A percentile compares a stretch with the other conserved stretches of the same genome.
Conservation (phyloP, 2,113 vertebrate genomes). For the Anthoscopus minutus region DNA sequence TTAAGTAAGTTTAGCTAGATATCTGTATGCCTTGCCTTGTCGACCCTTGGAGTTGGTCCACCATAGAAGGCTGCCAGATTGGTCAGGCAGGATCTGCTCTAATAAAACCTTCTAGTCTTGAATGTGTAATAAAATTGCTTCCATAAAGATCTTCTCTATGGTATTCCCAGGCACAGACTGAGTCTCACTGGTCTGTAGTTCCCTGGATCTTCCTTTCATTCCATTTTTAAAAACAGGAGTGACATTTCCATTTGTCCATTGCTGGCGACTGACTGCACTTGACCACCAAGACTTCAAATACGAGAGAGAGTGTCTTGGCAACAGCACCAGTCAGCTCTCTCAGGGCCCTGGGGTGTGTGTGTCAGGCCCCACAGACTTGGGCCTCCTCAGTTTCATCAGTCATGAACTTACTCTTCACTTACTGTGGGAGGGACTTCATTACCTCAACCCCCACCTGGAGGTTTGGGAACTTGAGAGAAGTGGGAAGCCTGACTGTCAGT, state of each 20-base stretch:
- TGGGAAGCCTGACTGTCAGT: background rate
- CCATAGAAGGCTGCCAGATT: background rate
- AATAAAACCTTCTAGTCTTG: background rate
- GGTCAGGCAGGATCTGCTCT: background rate
- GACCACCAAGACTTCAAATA: background rate
- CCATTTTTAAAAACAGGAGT: background rate
- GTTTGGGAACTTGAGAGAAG: background rate
- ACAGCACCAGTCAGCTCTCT: background rate
- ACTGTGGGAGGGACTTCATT: background rate
- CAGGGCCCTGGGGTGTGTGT: background rate
- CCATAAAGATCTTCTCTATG: background rate
- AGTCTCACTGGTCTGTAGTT: background rate
- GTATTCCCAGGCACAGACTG: background rate
- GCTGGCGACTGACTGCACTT: background rate
- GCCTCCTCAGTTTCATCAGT: background rate
- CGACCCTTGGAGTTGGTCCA: accelerated
- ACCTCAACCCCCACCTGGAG: background rate
- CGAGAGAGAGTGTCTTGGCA: background rate
- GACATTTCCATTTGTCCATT: background rate
- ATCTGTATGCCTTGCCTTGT: background rate
- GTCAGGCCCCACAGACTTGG: background rate
- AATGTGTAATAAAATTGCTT: background rate
- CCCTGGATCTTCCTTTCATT: background rate
- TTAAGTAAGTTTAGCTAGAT: background rate
- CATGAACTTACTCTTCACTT: background rate